phyloP scores from a whole-genome alignment of 2,113 vertebrate species.

The Amia ocellicauda region DNA sequence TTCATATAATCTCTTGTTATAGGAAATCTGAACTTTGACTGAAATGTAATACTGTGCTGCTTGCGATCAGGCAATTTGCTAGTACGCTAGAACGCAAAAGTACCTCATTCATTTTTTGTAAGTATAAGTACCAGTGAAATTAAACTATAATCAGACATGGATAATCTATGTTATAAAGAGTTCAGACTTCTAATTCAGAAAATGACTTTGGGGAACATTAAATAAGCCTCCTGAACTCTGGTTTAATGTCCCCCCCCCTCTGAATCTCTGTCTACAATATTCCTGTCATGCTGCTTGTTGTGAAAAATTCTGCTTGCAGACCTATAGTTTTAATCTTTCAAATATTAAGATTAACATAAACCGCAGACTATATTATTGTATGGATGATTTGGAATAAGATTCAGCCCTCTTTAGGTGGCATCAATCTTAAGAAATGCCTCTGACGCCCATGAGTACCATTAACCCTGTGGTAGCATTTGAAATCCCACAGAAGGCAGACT shows the following conservation, averaged over 20 bases:
- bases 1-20: slow-evolving; percentile 7
- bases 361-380: too few relatives aligned
- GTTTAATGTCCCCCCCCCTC: slow-evolving; percentile 12
- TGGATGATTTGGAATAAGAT: too few relatives aligned
- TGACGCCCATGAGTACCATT: too few relatives aligned
- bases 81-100: slow-evolving; percentile 17
- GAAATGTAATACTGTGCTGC: slow-evolving; percentile 24
- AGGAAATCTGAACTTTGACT: slow-evolving; percentile 14
- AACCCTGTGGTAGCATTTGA: too few relatives aligned
- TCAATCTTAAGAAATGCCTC: too few relatives aligned
- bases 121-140: slow-evolving; percentile 24
- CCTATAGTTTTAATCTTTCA: too few relatives aligned
- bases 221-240: slow-evolving; percentile 31
- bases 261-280: slow-evolving; percentile 26
- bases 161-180: slow-evolving; percentile 10
- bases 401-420: too few relatives aligned
- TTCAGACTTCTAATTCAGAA: slow-evolving; percentile 14
- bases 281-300: slow-evolving; percentile 45
- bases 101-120: slow-evolving; percentile 26
- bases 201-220: slow-evolving; percentile 17
- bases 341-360: too few relatives aligned
- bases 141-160: slow-evolving; percentile 30
- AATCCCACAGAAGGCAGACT: too few relatives aligned
- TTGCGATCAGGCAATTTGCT: slow-evolving; percentile 29
- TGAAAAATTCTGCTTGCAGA: slow-evolving; percentile 33